Base-by-base conservation (phyloP, 2,797 vertebrate genomes). In the Danio jaintianensis region DNA sequence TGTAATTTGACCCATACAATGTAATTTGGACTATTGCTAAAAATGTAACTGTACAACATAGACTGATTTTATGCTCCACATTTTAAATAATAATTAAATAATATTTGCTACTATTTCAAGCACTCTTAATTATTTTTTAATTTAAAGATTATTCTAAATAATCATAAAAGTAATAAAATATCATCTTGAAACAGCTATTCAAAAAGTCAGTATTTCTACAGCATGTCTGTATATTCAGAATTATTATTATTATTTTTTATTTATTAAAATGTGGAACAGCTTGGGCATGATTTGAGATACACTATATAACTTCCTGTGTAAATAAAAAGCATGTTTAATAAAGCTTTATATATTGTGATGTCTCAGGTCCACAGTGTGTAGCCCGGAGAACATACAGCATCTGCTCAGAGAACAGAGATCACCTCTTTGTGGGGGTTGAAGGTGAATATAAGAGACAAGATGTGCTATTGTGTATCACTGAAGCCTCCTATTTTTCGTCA, bases 381-480 rank as follows among this genome's bases (percentile, higher is more conserved):
- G 89, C 93, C 38, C 90, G 91, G 59, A 94, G 86, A 83, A 88
- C 90, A 70, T 95, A 94, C 86, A 91, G 87, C 80, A 92, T 96
- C 80, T 69, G 88, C 16, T 84, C 90, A 13, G 90, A 87, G 69
- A 86, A 79, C 78, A 91, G 82, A 56, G 88, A 91, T 29, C 91
- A 91, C 73, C 81, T 94, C 68, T 89, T 93, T 71, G 90, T 94
- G 67, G 94, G 88, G 10, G 90, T 93, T 15, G 95, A 96, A 94
- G 95, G 95, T 95, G 91, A 81, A 5, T 13, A 6, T 43, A 13
- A 38, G 7, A 29, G 5, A 61, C 36, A 7, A 20, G n/a, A 71
- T 70, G 16, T 38, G 8, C 36, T 15, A 55, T 55, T 55, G 50
- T 42, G 36, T 9, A 6, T 15, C 36, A 52, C 16, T 53, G 22